Percentiles rank a stretch among this genome's conserved stretches.
Conservation (phyloP, 1,140 invertebrate genomes). For the Penaeus vannamei region DNA sequence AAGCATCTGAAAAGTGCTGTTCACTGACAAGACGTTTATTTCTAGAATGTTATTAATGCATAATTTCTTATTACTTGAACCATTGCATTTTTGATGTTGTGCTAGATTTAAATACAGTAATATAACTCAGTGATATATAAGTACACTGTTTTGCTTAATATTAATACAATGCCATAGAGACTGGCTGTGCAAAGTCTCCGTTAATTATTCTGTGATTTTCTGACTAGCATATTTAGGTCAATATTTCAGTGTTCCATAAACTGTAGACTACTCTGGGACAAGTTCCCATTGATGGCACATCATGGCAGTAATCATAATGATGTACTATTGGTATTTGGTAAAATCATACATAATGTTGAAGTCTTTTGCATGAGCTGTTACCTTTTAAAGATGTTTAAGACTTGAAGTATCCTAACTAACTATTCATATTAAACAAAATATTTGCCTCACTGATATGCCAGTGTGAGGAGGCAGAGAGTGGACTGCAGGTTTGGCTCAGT, state of each 20-base stretch:
- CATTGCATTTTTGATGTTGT: slow-evolving; percentile 50
- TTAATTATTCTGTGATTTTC: slow-evolving; percentile 59
- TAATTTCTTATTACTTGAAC: slow-evolving; percentile 53
- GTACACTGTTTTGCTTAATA: slow-evolving; percentile 37
- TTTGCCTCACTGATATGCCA: no score
- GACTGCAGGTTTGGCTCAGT: slow-evolving; percentile 31
- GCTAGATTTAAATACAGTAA: slow-evolving; percentile 40
- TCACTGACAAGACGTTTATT: slow-evolving; percentile 41
- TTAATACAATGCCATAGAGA: slow-evolving; percentile 46
- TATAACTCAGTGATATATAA: slow-evolving; percentile 50
- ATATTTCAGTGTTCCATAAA: slow-evolving; percentile 43
- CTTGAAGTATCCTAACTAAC: no score
- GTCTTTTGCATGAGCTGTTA: no score
- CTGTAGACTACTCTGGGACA: slow-evolving; percentile 33
- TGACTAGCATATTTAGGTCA: slow-evolving; percentile 44
- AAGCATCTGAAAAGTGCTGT: slow-evolving; percentile 40
- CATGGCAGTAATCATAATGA: not conserved
- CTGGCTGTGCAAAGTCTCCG: slow-evolving; percentile 35
- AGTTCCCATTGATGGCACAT: slow-evolving; percentile 12
- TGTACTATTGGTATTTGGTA: no score
- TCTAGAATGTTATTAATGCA: slow-evolving; percentile 48
- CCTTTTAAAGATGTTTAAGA: no score
- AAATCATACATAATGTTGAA: no score
- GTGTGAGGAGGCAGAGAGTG: not conserved
- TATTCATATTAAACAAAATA: no score